A percentile compares a stretch with the other conserved stretches of the same genome.
phyloP scores from a whole-genome alignment of 1,140 invertebrate genomes.

The Musca vetustissima region DNA sequence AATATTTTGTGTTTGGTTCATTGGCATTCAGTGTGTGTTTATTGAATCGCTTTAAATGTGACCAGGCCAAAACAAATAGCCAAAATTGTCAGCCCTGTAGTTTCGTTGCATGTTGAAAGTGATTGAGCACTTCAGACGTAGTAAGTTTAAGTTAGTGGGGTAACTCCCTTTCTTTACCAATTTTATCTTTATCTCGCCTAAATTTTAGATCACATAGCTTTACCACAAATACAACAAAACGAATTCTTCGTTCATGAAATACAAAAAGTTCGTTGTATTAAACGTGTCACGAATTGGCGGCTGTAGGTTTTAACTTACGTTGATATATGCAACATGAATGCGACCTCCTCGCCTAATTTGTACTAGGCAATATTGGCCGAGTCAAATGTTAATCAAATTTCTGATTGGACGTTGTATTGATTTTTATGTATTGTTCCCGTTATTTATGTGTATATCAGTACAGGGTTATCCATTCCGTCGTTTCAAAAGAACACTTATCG shows the following conservation, averaged over 20 bases:
- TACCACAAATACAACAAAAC: too few species aligned
- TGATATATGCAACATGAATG: too few species aligned
- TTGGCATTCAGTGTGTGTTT: background rate
- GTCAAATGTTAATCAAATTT: too few species aligned
- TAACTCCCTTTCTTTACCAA: background rate
- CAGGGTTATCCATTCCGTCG: too few species aligned
- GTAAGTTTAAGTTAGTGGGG: background rate
- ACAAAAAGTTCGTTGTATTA: slow-evolving; percentile 6
- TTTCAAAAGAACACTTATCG: too few species aligned
- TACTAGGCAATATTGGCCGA: too few species aligned
- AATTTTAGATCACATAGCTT: too few species aligned
- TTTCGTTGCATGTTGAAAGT: background rate
- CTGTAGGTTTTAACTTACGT: background rate
- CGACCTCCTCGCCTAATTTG: too few species aligned
- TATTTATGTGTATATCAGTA: too few species aligned
- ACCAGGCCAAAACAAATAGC: slow-evolving; percentile 4
- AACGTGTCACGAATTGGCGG: slow-evolving; percentile 14
- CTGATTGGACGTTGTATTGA: too few species aligned
- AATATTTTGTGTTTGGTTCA: background rate
- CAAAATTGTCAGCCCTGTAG: background rate
- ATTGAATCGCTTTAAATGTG: slow-evolving; percentile 23
- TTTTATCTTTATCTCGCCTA: background rate
- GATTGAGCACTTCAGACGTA: slow-evolving; percentile 3
- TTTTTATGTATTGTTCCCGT: too few species aligned
- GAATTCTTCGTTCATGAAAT: too few species aligned